These are phyloP conservation scores for Adelognathus sp. DNA, from an alignment of 2,888 invertebrate species.

Conservation along the genomic window DNA sequence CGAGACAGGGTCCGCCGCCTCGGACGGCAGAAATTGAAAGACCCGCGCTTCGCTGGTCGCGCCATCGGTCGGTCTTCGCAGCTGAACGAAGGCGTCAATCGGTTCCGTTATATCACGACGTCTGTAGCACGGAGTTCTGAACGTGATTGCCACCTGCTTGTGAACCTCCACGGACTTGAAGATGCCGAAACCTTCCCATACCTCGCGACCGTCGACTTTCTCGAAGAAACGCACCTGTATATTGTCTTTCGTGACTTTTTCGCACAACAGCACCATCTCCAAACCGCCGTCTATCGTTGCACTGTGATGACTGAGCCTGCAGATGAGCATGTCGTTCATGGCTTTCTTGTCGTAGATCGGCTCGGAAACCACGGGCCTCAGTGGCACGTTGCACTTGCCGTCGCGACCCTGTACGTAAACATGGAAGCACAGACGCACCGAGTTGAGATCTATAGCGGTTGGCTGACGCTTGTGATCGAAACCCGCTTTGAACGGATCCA, in stretches of 20 bases:
- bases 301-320: slow-evolving; percentile 83
- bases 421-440: slow-evolving; percentile 85
- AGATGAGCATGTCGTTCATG: slow-evolving; percentile 83
- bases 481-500: slow-evolving; percentile 85
- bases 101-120: slow-evolving; percentile 79
- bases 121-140: slow-evolving; percentile 78
- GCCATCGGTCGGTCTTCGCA: slow-evolving; percentile 82
- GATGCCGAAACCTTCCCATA: slow-evolving; percentile 83
- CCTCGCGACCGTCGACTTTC: slow-evolving; percentile 80
- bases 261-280: slow-evolving; percentile 84
- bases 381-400: slow-evolving; percentile 82
- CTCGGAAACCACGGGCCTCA: slow-evolving; percentile 84
- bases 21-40: slow-evolving; percentile 81
- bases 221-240: slow-evolving; percentile 84
- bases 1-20: slow-evolving; percentile 20
- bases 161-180: slow-evolving; percentile 82
- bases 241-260: slow-evolving; percentile 83
- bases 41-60: slow-evolving; percentile 81
- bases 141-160: slow-evolving; percentile 81
- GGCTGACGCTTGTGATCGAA: slow-evolving; percentile 82
- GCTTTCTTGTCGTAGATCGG: slow-evolving; percentile 85
- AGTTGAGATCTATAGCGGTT: slow-evolving; percentile 83
- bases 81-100: slow-evolving; percentile 79
- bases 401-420: slow-evolving; percentile 82
- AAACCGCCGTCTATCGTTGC: slow-evolving; percentile 83